phyloP scores from a whole-genome alignment of 1,140 invertebrate genomes.

The Batillaria attramentaria region DNA sequence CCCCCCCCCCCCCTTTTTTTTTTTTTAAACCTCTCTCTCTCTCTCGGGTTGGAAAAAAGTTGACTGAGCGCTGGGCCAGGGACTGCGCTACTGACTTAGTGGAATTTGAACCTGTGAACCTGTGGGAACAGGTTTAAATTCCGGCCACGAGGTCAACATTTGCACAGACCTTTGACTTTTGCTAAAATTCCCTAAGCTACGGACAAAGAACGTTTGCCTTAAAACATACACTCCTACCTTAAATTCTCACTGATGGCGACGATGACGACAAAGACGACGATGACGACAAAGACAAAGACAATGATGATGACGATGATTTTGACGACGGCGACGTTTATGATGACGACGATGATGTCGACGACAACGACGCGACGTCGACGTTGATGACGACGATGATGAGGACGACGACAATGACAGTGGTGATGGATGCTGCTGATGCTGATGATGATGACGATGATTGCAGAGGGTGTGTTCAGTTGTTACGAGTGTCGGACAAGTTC shows the following conservation, averaged over 20 bases:
- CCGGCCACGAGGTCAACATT: not conserved
- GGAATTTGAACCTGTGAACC: not conserved
- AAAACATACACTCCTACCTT: too few relatives aligned
- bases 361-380: not conserved
- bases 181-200: not conserved
- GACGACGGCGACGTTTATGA: not conserved
- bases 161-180: not conserved
- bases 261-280: not conserved
- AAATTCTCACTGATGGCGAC: not conserved
- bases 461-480: not conserved
- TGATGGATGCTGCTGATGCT: not conserved
- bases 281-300: not conserved
- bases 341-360: not conserved
- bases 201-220: too few relatives aligned
- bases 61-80: not conserved
- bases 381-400: not conserved
- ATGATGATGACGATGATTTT: not conserved
- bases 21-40: not conserved
- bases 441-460: not conserved
- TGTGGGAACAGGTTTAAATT: not conserved
- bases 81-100: not conserved
- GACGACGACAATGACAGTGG: not conserved
- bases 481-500: constrained; percentile 22
- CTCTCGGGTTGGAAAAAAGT: not conserved
- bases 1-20: not conserved